Evolutionary conservation across 2,113 vertebrate genomes (phyloP).

Genomic region (Eretmochelys imbricata): DNA sequence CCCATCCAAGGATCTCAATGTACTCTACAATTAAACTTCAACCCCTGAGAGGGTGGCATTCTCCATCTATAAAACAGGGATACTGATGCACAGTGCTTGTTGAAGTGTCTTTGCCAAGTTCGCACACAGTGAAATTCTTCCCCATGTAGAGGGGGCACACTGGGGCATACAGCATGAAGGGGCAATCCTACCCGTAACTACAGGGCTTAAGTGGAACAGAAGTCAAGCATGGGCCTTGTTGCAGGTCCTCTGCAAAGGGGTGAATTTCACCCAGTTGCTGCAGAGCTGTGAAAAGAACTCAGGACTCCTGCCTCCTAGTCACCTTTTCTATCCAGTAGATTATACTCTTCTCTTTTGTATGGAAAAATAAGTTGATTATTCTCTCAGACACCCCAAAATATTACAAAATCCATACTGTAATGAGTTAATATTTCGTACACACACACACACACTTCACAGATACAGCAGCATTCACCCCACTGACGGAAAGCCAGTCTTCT

Average conservation of each 20-base stretch:
- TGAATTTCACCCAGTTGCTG: neutral
- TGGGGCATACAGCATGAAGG: neutral
- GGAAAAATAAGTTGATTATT: neutral
- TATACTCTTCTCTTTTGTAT: neutral
- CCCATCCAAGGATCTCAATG: neutral
- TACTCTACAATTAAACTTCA: neutral
- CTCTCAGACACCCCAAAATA: neutral
- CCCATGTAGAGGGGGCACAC: neutral
- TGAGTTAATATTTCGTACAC: neutral
- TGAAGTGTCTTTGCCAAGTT: neutral
- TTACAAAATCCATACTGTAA: neutral
- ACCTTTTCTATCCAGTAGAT: neutral
- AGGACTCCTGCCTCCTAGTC: neutral
- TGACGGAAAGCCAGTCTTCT: neutral
- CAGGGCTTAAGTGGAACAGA: neutral
- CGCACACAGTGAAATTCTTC: neutral
- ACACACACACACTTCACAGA: too few species aligned
- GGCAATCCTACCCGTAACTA: fast-evolving
- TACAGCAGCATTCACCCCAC: fast-evolving
- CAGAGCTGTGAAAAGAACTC: neutral
- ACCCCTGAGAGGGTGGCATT: neutral
- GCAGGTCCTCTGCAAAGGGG: neutral
- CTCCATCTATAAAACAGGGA: neutral
- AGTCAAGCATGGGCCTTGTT: neutral
- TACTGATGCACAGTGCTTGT: neutral